A percentile compares a stretch with the other conserved stretches of the same genome.
Evolutionary conservation across 2,888 invertebrate genomes (phyloP).

Genomic region (Chrysolina haemoptera): DNA sequence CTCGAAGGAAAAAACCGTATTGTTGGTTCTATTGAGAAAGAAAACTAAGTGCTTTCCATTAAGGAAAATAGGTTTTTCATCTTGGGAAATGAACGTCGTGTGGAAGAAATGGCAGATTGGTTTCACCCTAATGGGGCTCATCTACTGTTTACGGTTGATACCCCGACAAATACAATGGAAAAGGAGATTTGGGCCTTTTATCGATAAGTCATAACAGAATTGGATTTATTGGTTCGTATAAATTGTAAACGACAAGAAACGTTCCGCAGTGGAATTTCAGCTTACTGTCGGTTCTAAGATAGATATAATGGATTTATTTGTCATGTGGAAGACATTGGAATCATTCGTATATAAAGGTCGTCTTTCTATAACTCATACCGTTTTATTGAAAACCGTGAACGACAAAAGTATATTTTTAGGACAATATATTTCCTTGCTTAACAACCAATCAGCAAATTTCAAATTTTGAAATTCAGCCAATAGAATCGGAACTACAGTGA

Average conservation of each 20-base stretch:
- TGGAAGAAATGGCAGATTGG: constrained; percentile 37
- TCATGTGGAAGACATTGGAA: not conserved
- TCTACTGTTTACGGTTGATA: constrained; percentile 41
- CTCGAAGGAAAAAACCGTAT: constrained; percentile 29
- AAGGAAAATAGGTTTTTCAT: constrained; percentile 42
- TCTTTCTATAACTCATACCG: too few species aligned
- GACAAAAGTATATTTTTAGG: too few species aligned
- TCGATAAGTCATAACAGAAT: constrained; percentile 17
- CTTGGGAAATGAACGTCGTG: constrained; percentile 41
- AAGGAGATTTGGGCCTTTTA: constrained; percentile 10
- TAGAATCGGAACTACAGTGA: too few species aligned
- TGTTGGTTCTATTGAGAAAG: constrained; percentile 42
- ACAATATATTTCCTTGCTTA: too few species aligned
- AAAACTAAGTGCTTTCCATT: constrained; percentile 44
- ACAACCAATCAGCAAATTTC: too few species aligned
- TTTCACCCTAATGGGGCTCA: constrained; percentile 40
- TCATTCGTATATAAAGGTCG: not conserved
- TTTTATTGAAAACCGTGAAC: too few species aligned
- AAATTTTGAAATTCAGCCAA: too few species aligned
- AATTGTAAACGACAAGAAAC: not conserved
- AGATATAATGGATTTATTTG: not conserved
- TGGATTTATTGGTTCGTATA: not conserved
- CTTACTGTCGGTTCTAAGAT: not conserved
- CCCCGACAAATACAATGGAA: constrained; percentile 22
- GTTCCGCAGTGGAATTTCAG: not conserved